phyloP scores from a whole-genome alignment of 2,113 vertebrate species.

The Nerophis lumbriciformis region DNA sequence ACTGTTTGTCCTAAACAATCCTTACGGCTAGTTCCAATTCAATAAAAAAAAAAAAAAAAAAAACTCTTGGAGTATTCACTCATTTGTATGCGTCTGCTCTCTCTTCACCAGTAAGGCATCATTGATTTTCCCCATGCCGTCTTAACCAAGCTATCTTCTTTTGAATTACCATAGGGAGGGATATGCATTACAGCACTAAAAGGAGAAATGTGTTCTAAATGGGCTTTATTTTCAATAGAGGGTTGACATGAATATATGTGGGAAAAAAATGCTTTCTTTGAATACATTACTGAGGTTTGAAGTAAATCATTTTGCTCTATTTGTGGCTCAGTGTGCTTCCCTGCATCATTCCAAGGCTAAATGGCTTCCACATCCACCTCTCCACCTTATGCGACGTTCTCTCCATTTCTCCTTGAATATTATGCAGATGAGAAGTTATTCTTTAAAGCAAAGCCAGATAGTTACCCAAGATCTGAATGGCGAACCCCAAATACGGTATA shows the following conservation, averaged over 20 bases:
- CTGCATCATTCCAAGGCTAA: constrained; percentile 43
- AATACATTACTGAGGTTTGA: constrained; percentile 56
- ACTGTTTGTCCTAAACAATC: constrained; percentile 4
- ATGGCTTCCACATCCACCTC: constrained; percentile 34
- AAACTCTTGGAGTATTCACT: constrained; percentile 22
- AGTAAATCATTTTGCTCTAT: constrained; percentile 57
- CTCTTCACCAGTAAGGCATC: constrained; percentile 51
- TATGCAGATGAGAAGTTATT: constrained; percentile 49
- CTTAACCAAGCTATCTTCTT: constrained; percentile 69
- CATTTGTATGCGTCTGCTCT: constrained; percentile 62
- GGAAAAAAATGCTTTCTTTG: constrained; percentile 58
- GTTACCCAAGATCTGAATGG: constrained; percentile 11
- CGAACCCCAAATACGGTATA: background rate
- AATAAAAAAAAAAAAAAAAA: background rate
- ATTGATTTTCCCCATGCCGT: constrained; percentile 59
- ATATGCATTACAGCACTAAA: constrained; percentile 54
- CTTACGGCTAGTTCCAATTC: constrained; percentile 7
- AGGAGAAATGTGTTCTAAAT: constrained; percentile 56
- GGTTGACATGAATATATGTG: constrained; percentile 66
- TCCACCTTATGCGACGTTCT: constrained; percentile 7
- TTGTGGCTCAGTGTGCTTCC: constrained; percentile 22
- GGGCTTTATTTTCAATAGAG: constrained; percentile 60
- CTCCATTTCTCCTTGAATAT: constrained; percentile 19
- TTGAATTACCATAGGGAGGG: constrained; percentile 62
- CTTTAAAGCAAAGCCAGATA: constrained; percentile 25